Conservation (phyloP, 2,113 vertebrate genomes). For the Alethe diademata region DNA sequence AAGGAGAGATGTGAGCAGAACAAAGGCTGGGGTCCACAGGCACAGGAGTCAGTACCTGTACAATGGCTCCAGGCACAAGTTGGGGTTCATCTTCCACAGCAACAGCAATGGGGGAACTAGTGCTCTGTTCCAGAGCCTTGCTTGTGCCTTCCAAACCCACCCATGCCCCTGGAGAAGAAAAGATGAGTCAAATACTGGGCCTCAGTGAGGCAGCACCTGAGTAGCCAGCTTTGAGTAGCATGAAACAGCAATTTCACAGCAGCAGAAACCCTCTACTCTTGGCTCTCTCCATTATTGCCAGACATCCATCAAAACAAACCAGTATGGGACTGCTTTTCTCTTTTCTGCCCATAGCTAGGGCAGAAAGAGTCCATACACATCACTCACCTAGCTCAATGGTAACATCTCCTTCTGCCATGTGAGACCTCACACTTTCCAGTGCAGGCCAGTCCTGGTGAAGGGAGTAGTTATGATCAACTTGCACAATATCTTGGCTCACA, state of each 20-base stretch:
- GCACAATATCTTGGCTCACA: constrained; percentile 55
- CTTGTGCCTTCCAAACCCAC: background rate
- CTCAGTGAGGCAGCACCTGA: background rate
- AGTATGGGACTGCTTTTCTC: background rate
- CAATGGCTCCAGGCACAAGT: background rate
- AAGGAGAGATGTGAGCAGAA: background rate
- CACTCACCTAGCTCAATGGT: constrained; percentile 82
- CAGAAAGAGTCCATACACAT: background rate
- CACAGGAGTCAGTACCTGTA: background rate
- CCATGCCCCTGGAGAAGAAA: background rate
- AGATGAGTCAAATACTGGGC: background rate
- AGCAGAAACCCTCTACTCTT: background rate
- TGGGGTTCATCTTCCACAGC: background rate
- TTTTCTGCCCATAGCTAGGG: background rate
- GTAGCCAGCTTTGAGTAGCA: background rate
- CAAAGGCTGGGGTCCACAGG: background rate
- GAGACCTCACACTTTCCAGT: constrained; percentile 72
- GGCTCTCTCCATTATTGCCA: background rate
- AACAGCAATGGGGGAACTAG: background rate
- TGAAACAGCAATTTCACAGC: background rate
- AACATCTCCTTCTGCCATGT: constrained; percentile 72
- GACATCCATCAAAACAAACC: background rate
- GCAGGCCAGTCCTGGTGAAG: background rate
- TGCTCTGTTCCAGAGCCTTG: background rate
- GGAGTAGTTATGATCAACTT: constrained; percentile 86